Evolutionary conservation across 1,140 invertebrate species (phyloP), one percentile per base, ranked within the genome.

Genomic region (Ceratitis capitata): DNA sequence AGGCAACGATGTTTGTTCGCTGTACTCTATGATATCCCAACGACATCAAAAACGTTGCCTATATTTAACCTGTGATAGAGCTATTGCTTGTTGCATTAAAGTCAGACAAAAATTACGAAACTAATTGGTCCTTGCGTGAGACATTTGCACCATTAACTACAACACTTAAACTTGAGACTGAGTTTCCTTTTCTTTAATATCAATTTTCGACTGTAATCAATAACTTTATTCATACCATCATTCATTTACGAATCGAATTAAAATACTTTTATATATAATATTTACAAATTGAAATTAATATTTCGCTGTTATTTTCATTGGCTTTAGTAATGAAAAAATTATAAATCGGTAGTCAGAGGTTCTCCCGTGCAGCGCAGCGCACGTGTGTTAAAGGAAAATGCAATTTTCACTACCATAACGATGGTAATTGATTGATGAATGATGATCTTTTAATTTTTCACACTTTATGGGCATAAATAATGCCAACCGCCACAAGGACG

Each of bases 391-490:
- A 26, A 7, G 35, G 35, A 78, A 78, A 78, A 78, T 78, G 69
- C 69, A 78, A 78, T 78, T 78, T 78, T n/a, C 29, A 19, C n/a
- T 47, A n/a, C 39, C 69, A 23, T 42, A 78, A 74, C 64, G 64
- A 14, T 9, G 64, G 39, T 74, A 78, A 78, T 78, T 78, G 69
- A 78, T 78, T 78, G 69, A 78, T 78, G 69, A 78, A 45, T 14
- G 69, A 45, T 78, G 69, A 42, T 78, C 19, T 78, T 78, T 78
- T 78, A 78, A 78, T 78, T 78, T 78, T 78, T 78, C 61, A 78
- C 69, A 78, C 69, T 39, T 78, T 78, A 78, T 78, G 69, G 23
- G 39, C 69, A 78, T 78, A 78, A 78, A 78, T 45, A 45, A 42
- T 78, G 39, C 19, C n/a, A n/a, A 78, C 39, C 23, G 7, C 39